Base-by-base conservation (phyloP, 2,113 vertebrate species). In the Puma concolor region DNA sequence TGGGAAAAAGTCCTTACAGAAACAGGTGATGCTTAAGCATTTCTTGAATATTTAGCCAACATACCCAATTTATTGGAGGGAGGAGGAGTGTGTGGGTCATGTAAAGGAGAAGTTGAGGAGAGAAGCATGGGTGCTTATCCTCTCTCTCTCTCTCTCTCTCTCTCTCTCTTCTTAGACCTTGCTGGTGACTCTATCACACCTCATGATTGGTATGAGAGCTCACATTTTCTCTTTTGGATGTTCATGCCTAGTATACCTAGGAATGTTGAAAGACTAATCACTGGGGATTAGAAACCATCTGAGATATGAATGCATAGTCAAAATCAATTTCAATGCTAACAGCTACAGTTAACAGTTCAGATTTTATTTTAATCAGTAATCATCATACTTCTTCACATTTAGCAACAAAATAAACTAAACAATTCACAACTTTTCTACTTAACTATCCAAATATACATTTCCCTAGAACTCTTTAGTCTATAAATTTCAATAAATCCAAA, bases 281-380 rank as follows among this genome's bases (percentile, higher is more conserved):
- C 0, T 80, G 64, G 16, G 7, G 19, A 36, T 77, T 44, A 91
- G 41, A 69, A 72, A 27, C 64, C 44, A 10, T 77, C 60, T 57
- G 84, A 86, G 25, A 60, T 84, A 23, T 41, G 2, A 84, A 72
- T n/a, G 33, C 54, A 44, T 2, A 25, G 44, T 50, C 27, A 79
- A 85, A 87, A 31, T 91, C 76, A 38, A 60, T 52, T 88, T 90
- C 63, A 48, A 7, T 50, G 57, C 17, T 66, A 48, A 67, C 31
- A 91, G 54, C 74, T 80, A 52, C 92, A 17, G 10, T 66, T 76
- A 90, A 88, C 19, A 90, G 23, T 3, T 88, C 11, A 66, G 64
- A 69, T 52, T n/a, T 94, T 81, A 77, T 48, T 81, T 92, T 64
- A 63, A 50, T 94, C 54, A 91, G 41, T 90, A 33, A 85, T 71